Evolutionary conservation across 2,888 invertebrate genomes (phyloP), one percentile per base, ranked within the genome.

Genomic region (Orthosia incerta): DNA sequence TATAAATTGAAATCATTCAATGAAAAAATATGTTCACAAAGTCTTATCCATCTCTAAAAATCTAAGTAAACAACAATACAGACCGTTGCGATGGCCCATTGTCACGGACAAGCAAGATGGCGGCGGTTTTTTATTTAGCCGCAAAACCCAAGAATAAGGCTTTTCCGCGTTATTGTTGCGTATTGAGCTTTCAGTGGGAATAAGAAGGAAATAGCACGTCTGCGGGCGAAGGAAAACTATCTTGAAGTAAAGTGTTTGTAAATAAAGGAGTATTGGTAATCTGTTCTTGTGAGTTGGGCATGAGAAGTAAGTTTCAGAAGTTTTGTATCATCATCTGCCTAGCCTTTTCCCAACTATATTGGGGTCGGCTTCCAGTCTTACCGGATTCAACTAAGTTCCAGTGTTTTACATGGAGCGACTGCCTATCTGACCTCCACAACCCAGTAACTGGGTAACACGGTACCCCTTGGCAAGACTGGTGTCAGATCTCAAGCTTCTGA

Each of bases 91-190:
- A 84, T 84, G 79, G 87, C 79, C 86, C 72, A 86, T 88, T 88
- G 89, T 88, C 86, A 83, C 83, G 83, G 82, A 75, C 83, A 82
- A 82, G 64, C 84, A 86, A 88, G 83, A 88, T 87, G 83, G 86
- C 84, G 51, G 62, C 53, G 68, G 71, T 78, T 83, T 82, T 87
- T 87, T 88, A 82, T 88, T 84, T 86, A 74, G 66, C 80, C 84
- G 74, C 80, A 82, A 86, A 85, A 81, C 77, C 86, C 78, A 76
- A 79, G 80, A 77, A 82, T 77, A 83, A 82, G 71, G 71, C 76
- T 71, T 80, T 86, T 83, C 78, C 60, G 66, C 77, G 76, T 80
- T 84, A 84, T 80, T 82, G 81, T 85, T 79, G 78, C 75, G 74
- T 86, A 77, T 82, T 85, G 87, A 85, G 78, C 69, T 71, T 56